Evolutionary conservation across 2,113 vertebrate genomes (phyloP).

Genomic region (Plestiodon gilberti): DNA sequence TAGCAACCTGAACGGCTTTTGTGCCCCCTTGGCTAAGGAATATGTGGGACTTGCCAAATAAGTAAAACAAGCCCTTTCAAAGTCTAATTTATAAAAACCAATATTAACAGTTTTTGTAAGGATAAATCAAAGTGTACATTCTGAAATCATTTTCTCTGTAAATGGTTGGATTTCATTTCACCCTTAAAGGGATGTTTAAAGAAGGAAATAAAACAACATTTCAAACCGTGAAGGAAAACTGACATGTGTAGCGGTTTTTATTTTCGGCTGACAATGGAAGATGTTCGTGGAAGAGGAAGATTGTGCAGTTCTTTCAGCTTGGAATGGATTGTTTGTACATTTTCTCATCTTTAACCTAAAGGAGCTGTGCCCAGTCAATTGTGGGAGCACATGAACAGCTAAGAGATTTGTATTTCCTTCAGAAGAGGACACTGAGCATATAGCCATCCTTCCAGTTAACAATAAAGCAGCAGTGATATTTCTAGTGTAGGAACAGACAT

Average conservation of each 20-base stretch:
- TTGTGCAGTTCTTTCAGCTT: neutral
- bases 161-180: conserved; percentile 88
- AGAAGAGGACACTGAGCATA: neutral
- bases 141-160: conserved; percentile 88
- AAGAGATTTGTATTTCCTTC: neutral
- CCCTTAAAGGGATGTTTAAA: conserved; percentile 87
- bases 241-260: conserved; percentile 21
- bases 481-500: neutral
- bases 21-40: conserved; percentile 49
- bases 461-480: neutral
- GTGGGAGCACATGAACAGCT: neutral
- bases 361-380: neutral
- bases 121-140: conserved; percentile 81
- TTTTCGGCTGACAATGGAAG: neutral
- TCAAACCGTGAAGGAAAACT: conserved; percentile 57
- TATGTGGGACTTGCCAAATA: conserved; percentile 51
- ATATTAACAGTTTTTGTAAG: conserved; percentile 80
- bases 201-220: conserved; percentile 76
- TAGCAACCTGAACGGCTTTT: conserved; percentile 37
- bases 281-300: neutral
- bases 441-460: neutral
- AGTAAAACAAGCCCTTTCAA: conserved; percentile 22
- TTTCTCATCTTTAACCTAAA: neutral
- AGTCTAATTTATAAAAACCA: conserved; percentile 76
- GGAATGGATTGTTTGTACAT: neutral